Conservation (phyloP, 2,888 invertebrate species). For the Chalcis sispes region DNA sequence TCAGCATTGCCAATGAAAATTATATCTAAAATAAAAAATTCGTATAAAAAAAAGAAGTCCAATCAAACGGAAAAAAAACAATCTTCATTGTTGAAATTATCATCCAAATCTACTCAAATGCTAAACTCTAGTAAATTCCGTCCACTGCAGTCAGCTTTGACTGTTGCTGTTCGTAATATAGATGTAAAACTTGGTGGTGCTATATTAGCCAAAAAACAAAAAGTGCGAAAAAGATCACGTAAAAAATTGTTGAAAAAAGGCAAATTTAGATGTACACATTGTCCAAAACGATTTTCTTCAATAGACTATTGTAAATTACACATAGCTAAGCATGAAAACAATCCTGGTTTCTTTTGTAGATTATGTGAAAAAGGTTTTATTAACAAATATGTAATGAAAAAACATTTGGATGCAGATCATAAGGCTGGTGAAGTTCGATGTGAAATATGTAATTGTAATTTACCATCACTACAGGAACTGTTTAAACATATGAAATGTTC, state of each 20-base stretch:
- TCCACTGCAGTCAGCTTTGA: constrained; percentile 37
- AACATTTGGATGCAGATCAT: constrained; percentile 66
- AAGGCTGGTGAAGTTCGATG: constrained; percentile 61
- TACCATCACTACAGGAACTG: constrained; percentile 55
- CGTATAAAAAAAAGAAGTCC: not conserved
- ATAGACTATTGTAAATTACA: constrained; percentile 73
- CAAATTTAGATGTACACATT: constrained; percentile 69
- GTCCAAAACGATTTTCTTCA: constrained; percentile 69
- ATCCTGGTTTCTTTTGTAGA: constrained; percentile 66
- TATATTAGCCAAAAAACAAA: constrained; percentile 35
- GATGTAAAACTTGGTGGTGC: constrained; percentile 35
- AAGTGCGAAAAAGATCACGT: constrained; percentile 53
- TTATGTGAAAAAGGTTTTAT: constrained; percentile 67
- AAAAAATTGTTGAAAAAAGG: constrained; percentile 49
- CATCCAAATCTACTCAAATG: constrained; percentile 14
- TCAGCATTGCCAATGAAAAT: constrained; percentile 22
- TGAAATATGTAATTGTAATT: constrained; percentile 59
- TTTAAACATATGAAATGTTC: constrained; percentile 60
- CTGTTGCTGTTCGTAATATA: constrained; percentile 24
- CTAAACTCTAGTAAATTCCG: constrained; percentile 44
- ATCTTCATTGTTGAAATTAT: constrained; percentile 16
- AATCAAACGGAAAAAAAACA: not conserved
- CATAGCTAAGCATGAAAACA: constrained; percentile 68
- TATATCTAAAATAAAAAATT: not conserved
- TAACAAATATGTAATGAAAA: constrained; percentile 67